Percentiles rank a stretch among this genome's conserved stretches.
Conservation (phyloP, 2,888 invertebrate species). For the Coenonympha arcania region DNA sequence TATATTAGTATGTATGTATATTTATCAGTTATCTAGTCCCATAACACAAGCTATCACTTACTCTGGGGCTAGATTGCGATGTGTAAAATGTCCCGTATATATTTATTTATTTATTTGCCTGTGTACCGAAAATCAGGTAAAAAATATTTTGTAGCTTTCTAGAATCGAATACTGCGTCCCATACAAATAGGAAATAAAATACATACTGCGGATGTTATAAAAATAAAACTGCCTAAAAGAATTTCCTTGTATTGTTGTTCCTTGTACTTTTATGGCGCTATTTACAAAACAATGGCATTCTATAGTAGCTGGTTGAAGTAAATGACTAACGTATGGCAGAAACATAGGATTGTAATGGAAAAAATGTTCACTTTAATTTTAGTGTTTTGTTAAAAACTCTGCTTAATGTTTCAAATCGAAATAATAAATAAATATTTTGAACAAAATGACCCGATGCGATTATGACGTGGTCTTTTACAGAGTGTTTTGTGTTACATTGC, state of each 20-base stretch:
- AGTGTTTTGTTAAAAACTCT: too few relatives aligned
- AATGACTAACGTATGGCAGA: background rate
- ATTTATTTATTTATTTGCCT: too few relatives aligned
- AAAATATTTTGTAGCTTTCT: too few relatives aligned
- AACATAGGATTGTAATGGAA: background rate
- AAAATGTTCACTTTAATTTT: too few relatives aligned
- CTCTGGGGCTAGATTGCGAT: too few relatives aligned
- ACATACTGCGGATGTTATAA: background rate
- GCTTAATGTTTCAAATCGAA: background rate
- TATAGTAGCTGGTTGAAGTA: background rate
- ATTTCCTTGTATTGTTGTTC: background rate
- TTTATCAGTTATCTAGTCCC: too few relatives aligned
- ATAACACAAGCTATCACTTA: too few relatives aligned
- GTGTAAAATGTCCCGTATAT: too few relatives aligned
- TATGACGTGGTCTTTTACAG: constrained; percentile 57
- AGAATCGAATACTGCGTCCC: too few relatives aligned
- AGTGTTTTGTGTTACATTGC: constrained; percentile 51
- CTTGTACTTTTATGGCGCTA: background rate
- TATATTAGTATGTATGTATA: too few relatives aligned
- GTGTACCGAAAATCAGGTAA: too few relatives aligned
- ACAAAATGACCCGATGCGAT: constrained; percentile 52
- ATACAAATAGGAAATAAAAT: background rate
- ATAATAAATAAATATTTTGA: background rate
- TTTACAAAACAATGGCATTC: constrained; percentile 1
- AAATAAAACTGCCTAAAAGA: background rate